Evolutionary conservation across 1,140 invertebrate species (phyloP).

Genomic region (Araneus ventricosus): DNA sequence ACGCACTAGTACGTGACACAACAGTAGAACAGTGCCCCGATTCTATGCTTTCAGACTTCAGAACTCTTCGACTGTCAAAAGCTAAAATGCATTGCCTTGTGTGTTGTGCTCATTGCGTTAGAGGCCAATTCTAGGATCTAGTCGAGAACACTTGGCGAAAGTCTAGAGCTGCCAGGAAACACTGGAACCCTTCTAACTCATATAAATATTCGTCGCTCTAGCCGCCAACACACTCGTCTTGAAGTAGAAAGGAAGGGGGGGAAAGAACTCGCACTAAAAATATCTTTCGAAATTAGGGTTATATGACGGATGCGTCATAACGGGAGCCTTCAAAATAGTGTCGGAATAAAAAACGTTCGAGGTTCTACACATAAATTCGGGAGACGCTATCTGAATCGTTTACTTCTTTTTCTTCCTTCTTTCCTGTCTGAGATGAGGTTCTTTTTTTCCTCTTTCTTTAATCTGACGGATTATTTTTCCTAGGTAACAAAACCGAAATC

Average conservation of each 20-base stretch:
- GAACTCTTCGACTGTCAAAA: slow-evolving; percentile 2
- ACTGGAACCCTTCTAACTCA: slow-evolving; percentile 52
- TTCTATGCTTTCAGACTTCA: background rate
- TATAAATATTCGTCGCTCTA: slow-evolving; percentile 32
- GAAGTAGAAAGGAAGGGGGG: slow-evolving; percentile 22
- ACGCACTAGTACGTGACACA: background rate
- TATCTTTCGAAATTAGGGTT: slow-evolving; percentile 61
- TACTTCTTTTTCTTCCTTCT: background rate
- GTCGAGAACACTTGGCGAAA: slow-evolving; percentile 27
- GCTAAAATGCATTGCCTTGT: slow-evolving; percentile 6
- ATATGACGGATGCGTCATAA: slow-evolving; percentile 47
- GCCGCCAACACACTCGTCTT: slow-evolving; percentile 21
- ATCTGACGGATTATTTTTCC: background rate
- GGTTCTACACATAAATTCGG: background rate
- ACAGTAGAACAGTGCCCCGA: background rate
- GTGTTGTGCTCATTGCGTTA: background rate
- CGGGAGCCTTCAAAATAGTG: slow-evolving; percentile 54
- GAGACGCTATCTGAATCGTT: background rate
- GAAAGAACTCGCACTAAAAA: slow-evolving; percentile 47
- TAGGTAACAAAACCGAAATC: background rate
- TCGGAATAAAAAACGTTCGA: slow-evolving; percentile 17
- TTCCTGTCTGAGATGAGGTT: background rate
- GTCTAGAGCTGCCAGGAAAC: slow-evolving; percentile 30
- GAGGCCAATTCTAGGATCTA: slow-evolving; percentile 18
- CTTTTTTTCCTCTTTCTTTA: background rate